A percentile compares a stretch with the other conserved stretches of the same genome.
These are phyloP conservation scores for Cynoglossus semilaevis DNA, from an alignment of 2,113 vertebrate species.

Conservation along the genomic window DNA sequence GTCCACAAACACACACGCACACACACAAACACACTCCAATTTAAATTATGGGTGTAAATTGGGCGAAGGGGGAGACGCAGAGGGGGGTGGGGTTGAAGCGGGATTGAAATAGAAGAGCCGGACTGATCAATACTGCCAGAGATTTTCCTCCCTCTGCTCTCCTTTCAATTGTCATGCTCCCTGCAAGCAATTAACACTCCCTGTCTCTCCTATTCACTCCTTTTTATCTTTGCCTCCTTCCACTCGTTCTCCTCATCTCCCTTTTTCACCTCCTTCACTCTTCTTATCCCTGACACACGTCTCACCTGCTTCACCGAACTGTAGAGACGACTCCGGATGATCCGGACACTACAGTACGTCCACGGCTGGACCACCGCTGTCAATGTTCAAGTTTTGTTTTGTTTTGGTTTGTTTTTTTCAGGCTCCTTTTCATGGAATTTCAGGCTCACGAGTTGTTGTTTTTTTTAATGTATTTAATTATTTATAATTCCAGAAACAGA, in stretches of 20 bases:
- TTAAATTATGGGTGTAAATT: conserved; percentile 80
- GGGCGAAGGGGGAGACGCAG: conserved; percentile 63
- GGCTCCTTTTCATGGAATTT: no score
- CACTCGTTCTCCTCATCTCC: conserved; percentile 4
- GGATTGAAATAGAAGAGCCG: conserved; percentile 74
- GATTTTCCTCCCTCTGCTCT: conserved; percentile 73
- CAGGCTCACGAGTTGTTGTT: no score
- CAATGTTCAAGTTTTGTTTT: no score
- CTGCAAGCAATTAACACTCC: conserved; percentile 74
- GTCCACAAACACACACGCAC: conserved; percentile 51
- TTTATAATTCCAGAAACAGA: no score
- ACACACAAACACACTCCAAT: conserved; percentile 64
- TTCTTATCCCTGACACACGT: neutral
- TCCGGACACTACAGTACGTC: no score
- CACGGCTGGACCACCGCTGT: no score
- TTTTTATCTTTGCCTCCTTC: conserved; percentile 10
- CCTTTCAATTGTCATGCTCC: conserved; percentile 77
- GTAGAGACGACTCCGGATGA: neutral
- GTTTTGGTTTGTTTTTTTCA: no score
- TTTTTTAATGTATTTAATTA: no score
- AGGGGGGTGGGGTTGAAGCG: conserved; percentile 59
- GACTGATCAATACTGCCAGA: conserved; percentile 77
- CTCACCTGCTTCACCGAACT: neutral
- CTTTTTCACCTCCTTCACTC: neutral
- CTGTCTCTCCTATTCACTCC: conserved; percentile 34